Base-by-base conservation (phyloP, 2,888 invertebrate genomes). In the Clanis bilineata region DNA sequence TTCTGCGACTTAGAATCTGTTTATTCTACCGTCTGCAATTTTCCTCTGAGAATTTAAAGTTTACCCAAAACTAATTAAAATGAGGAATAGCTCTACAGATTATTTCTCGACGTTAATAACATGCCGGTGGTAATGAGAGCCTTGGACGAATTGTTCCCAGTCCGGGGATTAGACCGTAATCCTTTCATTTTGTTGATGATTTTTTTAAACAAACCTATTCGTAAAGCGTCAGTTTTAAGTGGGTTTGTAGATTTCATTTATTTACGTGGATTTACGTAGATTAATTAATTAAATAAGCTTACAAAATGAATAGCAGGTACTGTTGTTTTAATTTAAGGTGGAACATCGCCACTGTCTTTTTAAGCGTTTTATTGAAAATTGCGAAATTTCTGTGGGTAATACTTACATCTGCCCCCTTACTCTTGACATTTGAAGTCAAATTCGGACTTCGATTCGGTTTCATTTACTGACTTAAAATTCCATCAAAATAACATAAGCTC, bases 141-240 rank as follows among this genome's bases (percentile, higher is more conserved):
- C 47, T 25, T 25, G 23, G 23, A n/a, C 47, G 25, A 28, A 47
- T 47, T 25, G 25, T 15, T 28, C 25, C n/a, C 47, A n/a, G 45
- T 45, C 2, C 47, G 25, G 25, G 25, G 47, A 47, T 47, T 28
- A 47, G 47, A 25, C 7, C 12, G 25, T 47, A 47, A 47, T 25
- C 47, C 47, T 47, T 47, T 28, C 47, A 25, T 25, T 47, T 47
- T 25, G 58, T 51, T 56, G 22, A 23, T 32, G 47, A 45, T 21
- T 39, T 41, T 56, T 59, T 57, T 41, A 54, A 51, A 9, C 55
- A 57, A 54, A 57, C 21, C 28, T n/a, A n/a, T n/a, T n/a, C n/a
- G n/a, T 7, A n/a, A 43, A 3, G 21, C 10, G n/a, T 45, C 15
- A 6, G 10, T 2, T 2, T 60, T 1, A 22, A 28, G 25, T 47